A percentile compares a stretch with the other conserved stretches of the same genome.
phyloP scores from a whole-genome alignment of 2,888 invertebrate species.

The Megaustenia siamemsis region DNA sequence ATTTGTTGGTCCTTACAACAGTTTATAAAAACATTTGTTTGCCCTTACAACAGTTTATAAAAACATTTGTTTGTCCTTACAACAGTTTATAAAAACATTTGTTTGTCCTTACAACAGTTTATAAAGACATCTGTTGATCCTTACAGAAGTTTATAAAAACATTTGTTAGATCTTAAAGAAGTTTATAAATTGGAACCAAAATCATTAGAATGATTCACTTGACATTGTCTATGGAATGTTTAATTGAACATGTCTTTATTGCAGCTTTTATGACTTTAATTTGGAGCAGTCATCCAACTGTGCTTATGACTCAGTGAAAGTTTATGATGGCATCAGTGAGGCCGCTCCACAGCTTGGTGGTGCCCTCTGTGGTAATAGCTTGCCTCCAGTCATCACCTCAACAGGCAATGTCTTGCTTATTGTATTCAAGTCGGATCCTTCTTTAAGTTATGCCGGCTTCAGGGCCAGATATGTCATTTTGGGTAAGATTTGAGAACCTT shows the following conservation, averaged over 20 bases:
- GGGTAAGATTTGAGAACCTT: neutral
- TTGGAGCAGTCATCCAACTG: conserved; percentile 59
- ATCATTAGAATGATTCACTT: no score
- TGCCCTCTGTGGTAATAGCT: conserved; percentile 80
- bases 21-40: no score
- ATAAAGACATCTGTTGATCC: no score
- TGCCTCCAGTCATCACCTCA: conserved; percentile 82
- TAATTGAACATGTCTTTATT: neutral
- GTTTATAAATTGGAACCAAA: no score
- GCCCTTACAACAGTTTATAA: no score
- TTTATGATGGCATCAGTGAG: conserved; percentile 72
- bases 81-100: no score
- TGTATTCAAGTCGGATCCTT: conserved; percentile 80
- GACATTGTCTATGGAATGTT: neutral
- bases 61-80: no score
- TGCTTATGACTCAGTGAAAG: conserved; percentile 74
- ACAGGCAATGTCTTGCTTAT: conserved; percentile 84
- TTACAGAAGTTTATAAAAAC: no score
- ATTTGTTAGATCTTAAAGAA: no score
- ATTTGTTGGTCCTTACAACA: no score
- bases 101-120: no score
- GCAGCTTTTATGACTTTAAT: neutral
- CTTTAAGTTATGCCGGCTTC: conserved; percentile 75
- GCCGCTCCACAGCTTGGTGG: conserved; percentile 68
- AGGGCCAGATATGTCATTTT: neutral